Percentiles rank a stretch among this genome's conserved stretches.
Evolutionary conservation across 1,140 invertebrate species (phyloP).

Genomic region (Meloidogyne hapla): DNA sequence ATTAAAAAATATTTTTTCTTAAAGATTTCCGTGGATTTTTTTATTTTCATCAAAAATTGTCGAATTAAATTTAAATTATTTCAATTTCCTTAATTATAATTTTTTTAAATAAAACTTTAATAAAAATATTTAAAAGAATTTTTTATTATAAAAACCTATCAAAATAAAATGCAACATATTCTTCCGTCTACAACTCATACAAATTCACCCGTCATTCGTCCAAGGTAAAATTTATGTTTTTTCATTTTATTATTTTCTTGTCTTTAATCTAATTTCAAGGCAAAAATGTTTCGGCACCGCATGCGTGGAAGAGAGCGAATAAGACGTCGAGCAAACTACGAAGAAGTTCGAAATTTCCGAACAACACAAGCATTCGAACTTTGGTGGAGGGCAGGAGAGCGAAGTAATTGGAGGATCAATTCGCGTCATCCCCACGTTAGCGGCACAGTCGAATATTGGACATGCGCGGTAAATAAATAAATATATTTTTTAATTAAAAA

Average conservation of each 20-base stretch:
- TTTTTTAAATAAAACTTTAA: too few species aligned
- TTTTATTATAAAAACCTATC: too few species aligned
- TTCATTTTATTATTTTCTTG: background rate
- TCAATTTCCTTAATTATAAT: too few species aligned
- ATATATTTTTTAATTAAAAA: background rate
- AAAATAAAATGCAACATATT: too few species aligned
- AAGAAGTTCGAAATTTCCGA: background rate
- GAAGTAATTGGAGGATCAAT: constrained; percentile 1
- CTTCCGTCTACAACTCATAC: too few species aligned
- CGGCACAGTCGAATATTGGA: background rate
- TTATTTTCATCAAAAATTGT: too few species aligned
- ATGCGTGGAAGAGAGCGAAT: background rate
- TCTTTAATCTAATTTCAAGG: background rate
- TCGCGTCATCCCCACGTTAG: background rate
- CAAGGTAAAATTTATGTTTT: background rate
- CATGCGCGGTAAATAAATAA: background rate
- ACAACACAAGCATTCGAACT: background rate
- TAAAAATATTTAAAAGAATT: too few species aligned
- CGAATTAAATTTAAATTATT: too few species aligned
- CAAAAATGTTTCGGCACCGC: background rate
- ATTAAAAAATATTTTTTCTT: background rate
- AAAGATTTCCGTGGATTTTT: too few species aligned
- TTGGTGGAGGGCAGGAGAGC: background rate
- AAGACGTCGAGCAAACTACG: background rate
- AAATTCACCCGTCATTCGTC: background rate